Base-by-base conservation (phyloP, 2,888 invertebrate species). In the Spilarctia lutea region DNA sequence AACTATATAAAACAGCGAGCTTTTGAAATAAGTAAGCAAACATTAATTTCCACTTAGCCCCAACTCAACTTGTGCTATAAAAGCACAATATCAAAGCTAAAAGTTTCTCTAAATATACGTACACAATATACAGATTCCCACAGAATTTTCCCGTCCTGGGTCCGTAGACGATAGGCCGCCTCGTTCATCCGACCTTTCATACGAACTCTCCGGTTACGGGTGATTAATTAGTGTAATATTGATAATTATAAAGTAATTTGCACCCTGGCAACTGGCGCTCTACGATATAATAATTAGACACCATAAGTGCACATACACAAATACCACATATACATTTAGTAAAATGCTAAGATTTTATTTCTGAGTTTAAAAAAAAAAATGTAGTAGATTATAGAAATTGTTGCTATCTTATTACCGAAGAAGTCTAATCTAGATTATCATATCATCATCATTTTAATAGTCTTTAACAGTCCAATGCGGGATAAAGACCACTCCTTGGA, bases 211-310 rank as follows among this genome's bases (percentile, higher is more conserved):
- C n/a, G 52, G 52, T 56, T 56, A 56, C 52, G 52, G 52, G 52
- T 56, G 52, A 56, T 56, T 56, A 56, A 56, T 56, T 56, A 56
- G 18, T 30, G 16, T 63, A 18, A 30, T 63, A 30, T 18, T 30
- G 30, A 63, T 30, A 16, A 63, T 63, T 30, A 27, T 63, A 30
- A 63, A 52, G 48, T 33, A 68, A 24, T 48, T 48, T 30, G 30
- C 18, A 30, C 30, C 63, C 18, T 63, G 18, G 30, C 68, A 48
- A 48, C 30, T 68, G n/a, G 48, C 24, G 68, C 68, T 45, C 42
- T 20, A 71, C 69, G 45, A 42, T 30, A 30, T 65, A 48, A 77
- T 77, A 72, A 82, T 79, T 81, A 75, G 73, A 74, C 74, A n/a
- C 24, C 7, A 8, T 16, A 13, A 45, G 18, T 45, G 18, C 45